phyloP scores from a whole-genome alignment of 2,113 vertebrate species.

The Neotragus pygmaeus region DNA sequence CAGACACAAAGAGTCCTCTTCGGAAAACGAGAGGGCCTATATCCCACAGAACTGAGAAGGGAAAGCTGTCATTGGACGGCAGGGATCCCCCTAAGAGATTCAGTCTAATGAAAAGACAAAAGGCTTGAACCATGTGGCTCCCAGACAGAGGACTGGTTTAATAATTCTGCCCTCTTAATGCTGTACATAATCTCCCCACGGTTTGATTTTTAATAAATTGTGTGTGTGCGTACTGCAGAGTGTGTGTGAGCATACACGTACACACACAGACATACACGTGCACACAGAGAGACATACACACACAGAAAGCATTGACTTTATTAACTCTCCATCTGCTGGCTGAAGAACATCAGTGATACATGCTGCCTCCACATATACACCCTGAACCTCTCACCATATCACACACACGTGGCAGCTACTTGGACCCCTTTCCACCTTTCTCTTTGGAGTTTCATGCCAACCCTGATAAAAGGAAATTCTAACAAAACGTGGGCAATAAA shows the following conservation, averaged over 20 bases:
- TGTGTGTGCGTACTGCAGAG: background rate
- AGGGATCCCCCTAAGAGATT: background rate
- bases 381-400: background rate
- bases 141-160: background rate
- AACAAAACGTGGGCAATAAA: background rate
- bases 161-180: background rate
- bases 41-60: background rate
- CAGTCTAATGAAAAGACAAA: background rate
- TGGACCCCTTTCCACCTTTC: background rate
- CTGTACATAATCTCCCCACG: background rate
- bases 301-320: background rate
- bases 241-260: background rate
- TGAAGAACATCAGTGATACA: rapidly evolving
- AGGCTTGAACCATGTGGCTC: background rate
- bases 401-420: background rate
- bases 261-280: rapidly evolving
- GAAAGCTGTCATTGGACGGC: background rate
- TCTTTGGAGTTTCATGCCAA: background rate
- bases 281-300: background rate
- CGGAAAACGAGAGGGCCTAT: background rate
- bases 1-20: background rate
- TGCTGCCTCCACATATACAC: background rate
- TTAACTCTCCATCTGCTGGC: background rate
- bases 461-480: background rate
- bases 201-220: background rate